Conservation (phyloP, 2,888 invertebrate species). For the Aspidiotus destructor region DNA sequence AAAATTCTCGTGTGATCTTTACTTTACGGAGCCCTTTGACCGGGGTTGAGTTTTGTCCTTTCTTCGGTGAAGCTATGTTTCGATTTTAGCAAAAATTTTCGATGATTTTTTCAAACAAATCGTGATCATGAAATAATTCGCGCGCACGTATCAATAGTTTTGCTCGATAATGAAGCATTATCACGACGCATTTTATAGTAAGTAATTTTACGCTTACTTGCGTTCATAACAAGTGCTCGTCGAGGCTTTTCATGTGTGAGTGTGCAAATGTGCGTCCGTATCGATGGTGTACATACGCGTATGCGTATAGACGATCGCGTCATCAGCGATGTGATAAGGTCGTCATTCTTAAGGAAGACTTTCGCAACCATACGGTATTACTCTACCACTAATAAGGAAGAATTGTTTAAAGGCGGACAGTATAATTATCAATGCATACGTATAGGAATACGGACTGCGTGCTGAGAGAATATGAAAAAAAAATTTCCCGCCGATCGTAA, state of each 20-base stretch:
- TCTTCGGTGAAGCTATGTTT: neutral
- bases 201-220: conserved; percentile 12
- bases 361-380: too few relatives aligned
- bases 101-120: neutral
- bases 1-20: too few relatives aligned
- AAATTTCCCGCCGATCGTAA: too few relatives aligned
- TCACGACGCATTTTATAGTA: conserved; percentile 24
- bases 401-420: too few relatives aligned
- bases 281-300: neutral
- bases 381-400: too few relatives aligned
- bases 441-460: too few relatives aligned
- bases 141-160: neutral
- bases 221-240: neutral
- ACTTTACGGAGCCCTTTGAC: neutral
- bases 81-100: neutral
- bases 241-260: neutral
- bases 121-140: neutral
- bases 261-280: neutral
- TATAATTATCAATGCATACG: too few relatives aligned
- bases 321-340: neutral
- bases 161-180: conserved; percentile 24
- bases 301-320: neutral
- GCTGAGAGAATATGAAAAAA: too few relatives aligned
- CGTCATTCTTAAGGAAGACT: too few relatives aligned
- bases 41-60: neutral